A percentile compares a stretch with the other conserved stretches of the same genome.
phyloP scores from a whole-genome alignment of 1,140 invertebrate genomes.

The Pinna nobilis region DNA sequence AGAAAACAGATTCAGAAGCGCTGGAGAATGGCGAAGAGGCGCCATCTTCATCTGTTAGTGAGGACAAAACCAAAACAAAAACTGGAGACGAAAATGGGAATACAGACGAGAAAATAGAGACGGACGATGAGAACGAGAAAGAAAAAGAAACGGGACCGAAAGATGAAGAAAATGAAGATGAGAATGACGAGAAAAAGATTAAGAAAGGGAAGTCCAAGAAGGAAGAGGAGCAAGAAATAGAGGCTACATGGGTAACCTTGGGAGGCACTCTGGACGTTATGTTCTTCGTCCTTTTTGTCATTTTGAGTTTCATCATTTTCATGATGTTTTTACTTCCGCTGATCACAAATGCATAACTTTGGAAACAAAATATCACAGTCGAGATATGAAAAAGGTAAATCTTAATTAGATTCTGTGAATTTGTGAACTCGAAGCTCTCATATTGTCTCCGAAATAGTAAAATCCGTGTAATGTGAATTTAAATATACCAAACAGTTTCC shows the following conservation, averaged over 20 bases:
- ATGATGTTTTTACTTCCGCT: slow-evolving; percentile 34
- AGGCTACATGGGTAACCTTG: slow-evolving; percentile 33
- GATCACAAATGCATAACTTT: slow-evolving; percentile 9
- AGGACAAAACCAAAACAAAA: slow-evolving; percentile 11
- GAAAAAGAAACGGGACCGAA: too few relatives aligned
- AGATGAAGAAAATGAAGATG: too few relatives aligned
- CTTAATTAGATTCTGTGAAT: too few relatives aligned
- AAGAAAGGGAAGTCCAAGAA: too few relatives aligned
- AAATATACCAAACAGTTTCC: neutral
- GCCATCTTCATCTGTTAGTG: too few relatives aligned
- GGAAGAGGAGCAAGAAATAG: slow-evolving; percentile 12
- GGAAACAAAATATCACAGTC: too few relatives aligned
- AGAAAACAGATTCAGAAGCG: slow-evolving; percentile 20
- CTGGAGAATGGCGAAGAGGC: slow-evolving; percentile 10
- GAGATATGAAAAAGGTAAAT: too few relatives aligned
- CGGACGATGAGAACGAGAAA: too few relatives aligned
- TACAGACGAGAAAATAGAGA: too few relatives aligned
- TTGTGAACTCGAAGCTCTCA: too few relatives aligned
- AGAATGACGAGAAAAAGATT: too few relatives aligned
- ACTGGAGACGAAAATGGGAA: slow-evolving; percentile 4
- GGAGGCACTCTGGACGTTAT: slow-evolving; percentile 33
- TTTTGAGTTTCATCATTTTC: slow-evolving; percentile 18
- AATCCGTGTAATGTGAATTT: neutral
- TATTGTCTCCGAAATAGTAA: too few relatives aligned
- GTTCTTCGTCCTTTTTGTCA: slow-evolving; percentile 32